Base-by-base conservation (phyloP, 2,888 invertebrate species). In the Gonocerus acuteangulatus region DNA sequence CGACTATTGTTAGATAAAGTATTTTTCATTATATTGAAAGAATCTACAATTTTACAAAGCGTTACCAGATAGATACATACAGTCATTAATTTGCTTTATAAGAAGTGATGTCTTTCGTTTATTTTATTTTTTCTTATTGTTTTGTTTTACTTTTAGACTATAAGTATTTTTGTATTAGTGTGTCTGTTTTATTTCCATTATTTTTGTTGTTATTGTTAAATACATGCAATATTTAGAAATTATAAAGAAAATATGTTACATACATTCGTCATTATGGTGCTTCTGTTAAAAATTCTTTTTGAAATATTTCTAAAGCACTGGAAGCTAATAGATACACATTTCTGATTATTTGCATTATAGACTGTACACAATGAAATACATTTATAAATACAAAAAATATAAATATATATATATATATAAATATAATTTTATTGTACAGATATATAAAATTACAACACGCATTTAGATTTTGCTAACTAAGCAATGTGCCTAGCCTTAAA, bases 401-500 rank as follows among this genome's bases (percentile, higher is more conserved):
- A 54, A 23, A 54, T 54, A 42, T 54, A 42, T 15, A 15, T 16
- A 18, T n/a, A 42, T 54, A 54, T 22, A 4, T 13, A 34, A 22
- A 32, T 48, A 48, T 58, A 48, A 22, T 19, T 48, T 54, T 48
- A 21, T 11, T n/a, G 19, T 45, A 45, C 45, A 57, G 39, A 58
- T 47, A 57, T 47, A 47, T 22, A 44, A 32, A 32, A 0, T 36
- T 34, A 47, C 34, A 48, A 48, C 7, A 48, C 16, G 48, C 27
- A 32, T 44, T 58, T 58, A 58, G 58, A 58, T 58, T 34, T 9
- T 47, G 47, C 48, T 58, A 48, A 34, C 18, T 42, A 32, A 51
- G 49, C 51, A 60, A 60, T 60, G 60, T 60, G 60, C 60, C 60
- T 60, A 60, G 60, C 60, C 60, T 59, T 59, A 23, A 27, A 60